phyloP scores from a whole-genome alignment of 2,797 vertebrate species.

The Enteromius mattozi region DNA sequence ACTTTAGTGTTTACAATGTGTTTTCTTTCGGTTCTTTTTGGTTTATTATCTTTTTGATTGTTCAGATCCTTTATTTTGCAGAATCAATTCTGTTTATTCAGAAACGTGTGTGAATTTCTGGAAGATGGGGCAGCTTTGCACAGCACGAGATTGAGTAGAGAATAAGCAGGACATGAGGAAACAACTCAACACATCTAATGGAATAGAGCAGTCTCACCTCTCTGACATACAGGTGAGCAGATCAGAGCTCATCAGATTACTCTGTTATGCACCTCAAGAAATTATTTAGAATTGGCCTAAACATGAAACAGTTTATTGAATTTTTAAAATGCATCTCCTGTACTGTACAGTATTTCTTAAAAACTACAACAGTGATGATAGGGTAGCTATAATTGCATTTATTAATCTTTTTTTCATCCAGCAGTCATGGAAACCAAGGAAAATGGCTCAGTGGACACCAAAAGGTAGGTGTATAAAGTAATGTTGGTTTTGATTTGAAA shows the following conservation, averaged over 20 bases:
- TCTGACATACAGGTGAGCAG: slow-evolving; percentile 50
- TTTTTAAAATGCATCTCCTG: background rate
- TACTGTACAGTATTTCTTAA: background rate
- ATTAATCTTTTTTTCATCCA: slow-evolving; percentile 51
- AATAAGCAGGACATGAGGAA: slow-evolving; percentile 63
- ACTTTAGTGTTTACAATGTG: background rate
- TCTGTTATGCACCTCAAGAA: background rate
- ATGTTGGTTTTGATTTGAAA: background rate
- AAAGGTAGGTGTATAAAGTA: slow-evolving; percentile 83
- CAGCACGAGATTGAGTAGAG: slow-evolving; percentile 56
- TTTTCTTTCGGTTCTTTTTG: background rate
- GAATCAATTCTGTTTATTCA: background rate
- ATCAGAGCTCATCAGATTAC: background rate
- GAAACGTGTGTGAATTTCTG: background rate
- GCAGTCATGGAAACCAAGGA: slow-evolving; percentile 94
- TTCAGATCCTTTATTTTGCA: background rate
- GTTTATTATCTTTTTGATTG: background rate
- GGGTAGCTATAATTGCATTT: background rate
- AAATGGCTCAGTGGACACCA: slow-evolving; percentile 92
- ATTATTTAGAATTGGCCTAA: background rate
- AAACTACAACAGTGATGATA: background rate
- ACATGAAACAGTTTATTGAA: background rate
- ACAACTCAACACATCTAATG: slow-evolving; percentile 71
- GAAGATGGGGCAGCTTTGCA: slow-evolving; percentile 19
- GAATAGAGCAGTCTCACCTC: slow-evolving; percentile 63